Percentiles rank a stretch among this genome's conserved stretches.
phyloP scores from a whole-genome alignment of 2,113 vertebrate species.

The Melanerpes aurifrons region DNA sequence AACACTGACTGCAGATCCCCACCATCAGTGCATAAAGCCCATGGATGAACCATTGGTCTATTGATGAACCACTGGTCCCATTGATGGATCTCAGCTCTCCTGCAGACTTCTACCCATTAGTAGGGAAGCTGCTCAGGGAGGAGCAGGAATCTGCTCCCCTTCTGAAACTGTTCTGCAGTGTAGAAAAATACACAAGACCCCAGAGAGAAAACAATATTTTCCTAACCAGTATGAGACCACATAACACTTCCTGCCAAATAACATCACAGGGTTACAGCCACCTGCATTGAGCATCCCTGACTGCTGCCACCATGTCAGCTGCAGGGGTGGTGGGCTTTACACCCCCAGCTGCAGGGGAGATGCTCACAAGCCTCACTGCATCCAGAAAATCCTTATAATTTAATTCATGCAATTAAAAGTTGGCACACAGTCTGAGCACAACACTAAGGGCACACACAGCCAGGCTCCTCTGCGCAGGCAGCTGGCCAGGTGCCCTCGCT shows the following conservation, averaged over 20 bases:
- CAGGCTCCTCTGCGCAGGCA: neutral
- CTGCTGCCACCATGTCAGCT: neutral
- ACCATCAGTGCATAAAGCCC: fast-evolving
- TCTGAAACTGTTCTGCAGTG: neutral
- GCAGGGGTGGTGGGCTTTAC: neutral
- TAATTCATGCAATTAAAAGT: constrained; percentile 4
- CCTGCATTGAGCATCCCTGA: neutral
- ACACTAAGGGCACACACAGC: fast-evolving
- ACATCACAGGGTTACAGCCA: fast-evolving
- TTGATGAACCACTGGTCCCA: fast-evolving
- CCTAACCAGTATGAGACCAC: neutral
- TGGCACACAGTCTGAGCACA: neutral
- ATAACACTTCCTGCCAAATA: neutral
- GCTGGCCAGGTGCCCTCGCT: fast-evolving
- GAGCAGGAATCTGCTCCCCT: neutral
- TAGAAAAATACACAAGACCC: neutral
- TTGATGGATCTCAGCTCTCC: fast-evolving
- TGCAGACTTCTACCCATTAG: neutral
- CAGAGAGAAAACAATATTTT: fast-evolving
- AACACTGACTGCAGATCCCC: neutral
- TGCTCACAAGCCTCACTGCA: neutral
- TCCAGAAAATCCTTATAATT: constrained; percentile 41
- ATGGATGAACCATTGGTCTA: neutral
- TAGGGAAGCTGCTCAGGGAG: fast-evolving
- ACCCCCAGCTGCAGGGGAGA: neutral